Evolutionary conservation across 37 sponge, comb jelly and placozoan species (phyloP).

Genomic region (Bolinopsis microptera): DNA sequence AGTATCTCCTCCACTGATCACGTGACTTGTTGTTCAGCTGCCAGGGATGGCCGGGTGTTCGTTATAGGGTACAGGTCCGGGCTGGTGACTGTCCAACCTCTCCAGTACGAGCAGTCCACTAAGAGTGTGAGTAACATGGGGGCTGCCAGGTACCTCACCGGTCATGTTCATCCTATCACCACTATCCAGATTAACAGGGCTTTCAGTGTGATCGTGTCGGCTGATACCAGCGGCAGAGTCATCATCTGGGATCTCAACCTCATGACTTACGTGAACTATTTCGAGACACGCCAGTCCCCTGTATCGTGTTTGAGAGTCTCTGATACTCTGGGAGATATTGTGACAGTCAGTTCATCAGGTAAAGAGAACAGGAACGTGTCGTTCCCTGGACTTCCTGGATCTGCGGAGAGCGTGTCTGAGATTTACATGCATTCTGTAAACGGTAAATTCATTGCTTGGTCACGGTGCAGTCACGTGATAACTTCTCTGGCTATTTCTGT

Average conservation of each 20-base stretch:
- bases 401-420: conserved; percentile 6
- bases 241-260: conserved; percentile 59
- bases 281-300: conserved; percentile 23
- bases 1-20: background rate
- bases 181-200: background rate
- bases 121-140: conserved; percentile 37
- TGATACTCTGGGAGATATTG: conserved; percentile 58
- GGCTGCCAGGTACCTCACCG: conserved; percentile 2
- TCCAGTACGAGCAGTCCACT: conserved; percentile 15
- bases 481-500: conserved; percentile 50
- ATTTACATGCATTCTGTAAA: conserved; percentile 8
- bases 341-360: background rate
- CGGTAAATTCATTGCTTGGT: background rate
- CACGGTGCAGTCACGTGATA: background rate
- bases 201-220: conserved; percentile 63
- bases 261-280: conserved; percentile 47
- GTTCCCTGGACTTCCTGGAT: background rate
- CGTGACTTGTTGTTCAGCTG: conserved; percentile 3
- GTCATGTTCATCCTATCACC: conserved; percentile 22
- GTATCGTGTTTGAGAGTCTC: background rate
- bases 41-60: conserved; percentile 13
- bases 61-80: conserved; percentile 24
- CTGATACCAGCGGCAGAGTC: background rate
- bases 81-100: background rate
- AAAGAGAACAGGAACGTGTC: background rate